phyloP scores from a whole-genome alignment of 2,797 vertebrate genomes.

The Sus cebifrons region DNA sequence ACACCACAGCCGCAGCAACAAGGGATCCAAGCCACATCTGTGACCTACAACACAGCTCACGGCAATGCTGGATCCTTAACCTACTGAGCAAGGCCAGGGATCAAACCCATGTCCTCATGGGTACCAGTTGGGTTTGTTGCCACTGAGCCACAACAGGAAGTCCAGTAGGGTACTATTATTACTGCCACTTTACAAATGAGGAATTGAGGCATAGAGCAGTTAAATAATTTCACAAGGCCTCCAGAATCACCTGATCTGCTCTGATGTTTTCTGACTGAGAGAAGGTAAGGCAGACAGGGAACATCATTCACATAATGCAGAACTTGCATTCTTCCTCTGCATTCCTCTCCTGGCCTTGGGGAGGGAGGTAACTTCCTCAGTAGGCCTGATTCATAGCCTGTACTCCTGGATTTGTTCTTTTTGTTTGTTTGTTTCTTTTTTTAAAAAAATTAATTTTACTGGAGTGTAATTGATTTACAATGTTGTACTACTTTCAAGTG shows the following conservation, averaged over 20 bases:
- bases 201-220: neutral
- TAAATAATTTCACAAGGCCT: neutral
- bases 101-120: too few species aligned
- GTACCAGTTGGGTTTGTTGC: too few species aligned
- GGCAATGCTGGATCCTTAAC: too few species aligned
- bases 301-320: rapidly evolving
- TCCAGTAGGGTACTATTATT: neutral
- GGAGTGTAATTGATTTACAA: too few species aligned
- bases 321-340: neutral
- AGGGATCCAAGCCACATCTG: too few species aligned
- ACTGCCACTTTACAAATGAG: neutral
- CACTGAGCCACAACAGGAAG: too few species aligned
- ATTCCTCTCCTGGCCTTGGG: neutral
- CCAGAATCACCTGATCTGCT: neutral
- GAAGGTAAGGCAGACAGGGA: neutral
- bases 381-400: neutral
- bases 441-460: too few species aligned
- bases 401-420: neutral
- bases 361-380: neutral
- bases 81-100: too few species aligned
- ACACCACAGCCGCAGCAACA: too few species aligned
- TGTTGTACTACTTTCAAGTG: too few species aligned
- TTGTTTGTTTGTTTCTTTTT: too few species aligned
- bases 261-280: conserved; percentile 12
- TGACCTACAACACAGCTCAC: too few species aligned